These are phyloP conservation scores for Drosophila santomea DNA, from an alignment of 1,140 invertebrate species.

Conservation along the genomic window DNA sequence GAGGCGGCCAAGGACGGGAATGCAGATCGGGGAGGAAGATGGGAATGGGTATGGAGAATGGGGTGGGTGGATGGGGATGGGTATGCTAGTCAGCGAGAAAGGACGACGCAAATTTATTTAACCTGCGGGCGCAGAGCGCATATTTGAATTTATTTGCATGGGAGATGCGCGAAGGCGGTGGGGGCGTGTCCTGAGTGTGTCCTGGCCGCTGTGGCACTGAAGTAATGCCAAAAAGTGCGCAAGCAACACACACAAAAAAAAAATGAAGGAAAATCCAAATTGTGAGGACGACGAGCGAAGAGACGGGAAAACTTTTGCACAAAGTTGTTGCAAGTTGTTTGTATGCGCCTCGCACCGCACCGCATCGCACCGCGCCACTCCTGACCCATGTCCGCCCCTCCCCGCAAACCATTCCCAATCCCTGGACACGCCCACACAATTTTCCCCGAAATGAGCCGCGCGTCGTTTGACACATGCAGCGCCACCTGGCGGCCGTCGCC, in stretches of 20 bases:
- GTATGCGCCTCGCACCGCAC: slow-evolving; percentile 23
- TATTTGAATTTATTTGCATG: slow-evolving; percentile 79
- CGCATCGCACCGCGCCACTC: background rate
- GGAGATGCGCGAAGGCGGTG: background rate
- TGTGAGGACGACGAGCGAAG: slow-evolving; percentile 43
- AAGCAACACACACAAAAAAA: slow-evolving; percentile 32
- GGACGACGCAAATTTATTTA: slow-evolving; percentile 72
- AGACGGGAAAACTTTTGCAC: slow-evolving; percentile 58
- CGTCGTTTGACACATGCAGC: slow-evolving; percentile 71
- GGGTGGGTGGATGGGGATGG: background rate
- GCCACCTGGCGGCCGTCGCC: slow-evolving; percentile 69
- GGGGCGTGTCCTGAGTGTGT: slow-evolving; percentile 11
- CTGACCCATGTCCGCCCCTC: background rate
- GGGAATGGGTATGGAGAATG: background rate
- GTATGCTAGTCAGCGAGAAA: slow-evolving; percentile 21
- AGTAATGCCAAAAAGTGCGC: slow-evolving; percentile 78
- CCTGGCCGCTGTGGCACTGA: slow-evolving; percentile 50
- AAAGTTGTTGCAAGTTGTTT: slow-evolving; percentile 76
- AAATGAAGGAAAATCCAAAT: slow-evolving; percentile 43
- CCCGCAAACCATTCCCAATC: background rate
- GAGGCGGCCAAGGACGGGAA: background rate
- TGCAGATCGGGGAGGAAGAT: background rate
- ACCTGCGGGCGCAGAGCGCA: slow-evolving; percentile 74
- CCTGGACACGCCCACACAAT: slow-evolving; percentile 29
- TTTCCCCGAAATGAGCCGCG: slow-evolving; percentile 64